Conservation (phyloP, 2,113 vertebrate genomes). For the Hipposideros armiger region DNA sequence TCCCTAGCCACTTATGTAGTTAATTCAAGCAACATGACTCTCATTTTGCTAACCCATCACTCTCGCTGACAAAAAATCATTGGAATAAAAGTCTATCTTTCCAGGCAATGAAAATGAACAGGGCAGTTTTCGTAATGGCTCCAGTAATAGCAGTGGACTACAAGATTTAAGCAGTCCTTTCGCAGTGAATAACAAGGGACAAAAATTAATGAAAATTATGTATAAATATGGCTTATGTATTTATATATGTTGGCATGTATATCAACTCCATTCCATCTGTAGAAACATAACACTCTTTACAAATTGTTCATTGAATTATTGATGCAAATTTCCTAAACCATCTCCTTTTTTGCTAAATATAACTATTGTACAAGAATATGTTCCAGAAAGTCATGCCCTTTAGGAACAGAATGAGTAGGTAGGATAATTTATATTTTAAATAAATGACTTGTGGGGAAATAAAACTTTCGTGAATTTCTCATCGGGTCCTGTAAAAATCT, state of each 20-base stretch:
- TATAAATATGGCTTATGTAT: neutral
- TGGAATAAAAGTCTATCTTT: conserved; percentile 71
- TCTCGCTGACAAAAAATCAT: conserved; percentile 64
- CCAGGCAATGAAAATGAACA: conserved; percentile 41
- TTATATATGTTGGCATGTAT: conserved; percentile 24
- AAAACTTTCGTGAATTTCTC: neutral
- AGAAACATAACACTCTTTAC: neutral
- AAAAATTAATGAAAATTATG: conserved; percentile 25
- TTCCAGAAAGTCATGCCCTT: neutral
- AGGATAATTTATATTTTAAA: conserved; percentile 45
- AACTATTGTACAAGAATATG: neutral
- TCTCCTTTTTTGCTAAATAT: conserved; percentile 1
- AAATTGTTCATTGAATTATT: conserved; percentile 19
- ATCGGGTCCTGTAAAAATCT: neutral
- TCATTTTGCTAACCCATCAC: conserved; percentile 73
- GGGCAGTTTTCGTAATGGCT: neutral
- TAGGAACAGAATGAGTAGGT: conserved; percentile 23
- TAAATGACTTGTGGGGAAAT: conserved; percentile 9
- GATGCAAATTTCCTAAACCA: conserved; percentile 27
- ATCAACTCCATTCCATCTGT: neutral
- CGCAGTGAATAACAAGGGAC: neutral
- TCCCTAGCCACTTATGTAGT: conserved; percentile 44
- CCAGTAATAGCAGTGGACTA: conserved; percentile 7
- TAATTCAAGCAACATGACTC: conserved; percentile 74
- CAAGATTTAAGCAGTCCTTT: conserved; percentile 20